phyloP scores from a whole-genome alignment of 2,888 invertebrate genomes.

The Lycocerus yunnanus region DNA sequence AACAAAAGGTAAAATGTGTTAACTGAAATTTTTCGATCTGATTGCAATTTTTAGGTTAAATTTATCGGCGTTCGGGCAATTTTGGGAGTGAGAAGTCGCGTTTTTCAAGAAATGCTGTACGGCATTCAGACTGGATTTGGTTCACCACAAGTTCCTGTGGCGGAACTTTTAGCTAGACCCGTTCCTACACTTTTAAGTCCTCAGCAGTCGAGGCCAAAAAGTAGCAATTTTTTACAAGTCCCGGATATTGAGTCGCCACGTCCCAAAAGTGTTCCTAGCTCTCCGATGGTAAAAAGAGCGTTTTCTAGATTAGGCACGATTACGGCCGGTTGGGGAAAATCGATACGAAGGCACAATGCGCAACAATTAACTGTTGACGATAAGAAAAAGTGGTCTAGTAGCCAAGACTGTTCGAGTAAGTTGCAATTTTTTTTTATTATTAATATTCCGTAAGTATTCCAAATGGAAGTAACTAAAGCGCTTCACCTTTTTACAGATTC shows the following conservation, averaged over 20 bases:
- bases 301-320: slow-evolving; percentile 89
- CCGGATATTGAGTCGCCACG: slow-evolving; percentile 87
- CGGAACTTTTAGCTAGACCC: slow-evolving; percentile 82
- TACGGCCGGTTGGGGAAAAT: slow-evolving; percentile 89
- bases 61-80: slow-evolving; percentile 91
- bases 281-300: slow-evolving; percentile 91
- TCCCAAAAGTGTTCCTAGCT: slow-evolving; percentile 92
- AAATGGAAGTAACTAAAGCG: not conserved
- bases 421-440: slow-evolving; percentile 24
- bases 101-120: slow-evolving; percentile 94
- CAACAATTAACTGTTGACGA: slow-evolving; percentile 84
- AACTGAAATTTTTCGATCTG: not conserved
- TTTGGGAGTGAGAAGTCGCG: slow-evolving; percentile 86
- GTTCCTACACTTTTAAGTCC: slow-evolving; percentile 86
- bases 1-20: slow-evolving; percentile 71
- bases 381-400: slow-evolving; percentile 88
- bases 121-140: slow-evolving; percentile 94
- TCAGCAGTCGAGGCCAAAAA: slow-evolving; percentile 83
- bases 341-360: slow-evolving; percentile 81
- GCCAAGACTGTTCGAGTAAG: slow-evolving; percentile 89
- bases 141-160: slow-evolving; percentile 90
- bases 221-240: slow-evolving; percentile 89
- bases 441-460: not conserved
- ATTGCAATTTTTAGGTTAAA: slow-evolving; percentile 53
- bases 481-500: slow-evolving; percentile 4